Percentiles rank a stretch among this genome's conserved stretches.
These are phyloP conservation scores for Euthynnus affinis DNA, from an alignment of 2,797 vertebrate genomes.

Conservation along the genomic window DNA sequence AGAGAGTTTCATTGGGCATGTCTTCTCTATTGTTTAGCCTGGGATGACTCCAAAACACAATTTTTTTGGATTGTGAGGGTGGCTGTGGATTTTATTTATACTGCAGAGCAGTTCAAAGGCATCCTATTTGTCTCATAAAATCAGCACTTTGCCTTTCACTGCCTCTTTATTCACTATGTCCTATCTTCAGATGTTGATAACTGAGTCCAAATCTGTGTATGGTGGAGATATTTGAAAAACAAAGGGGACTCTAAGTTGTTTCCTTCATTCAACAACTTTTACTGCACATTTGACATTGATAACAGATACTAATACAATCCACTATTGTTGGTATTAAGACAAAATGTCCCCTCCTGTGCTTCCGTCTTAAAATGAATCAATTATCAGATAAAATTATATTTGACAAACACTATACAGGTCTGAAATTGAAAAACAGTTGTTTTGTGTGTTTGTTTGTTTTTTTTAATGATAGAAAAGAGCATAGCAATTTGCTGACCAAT, in stretches of 20 bases:
- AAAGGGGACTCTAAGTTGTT: neutral
- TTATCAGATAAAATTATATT: neutral
- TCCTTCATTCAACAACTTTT: neutral
- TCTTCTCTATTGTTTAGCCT: constrained; percentile 51
- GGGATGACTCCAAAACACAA: constrained; percentile 51
- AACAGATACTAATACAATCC: neutral
- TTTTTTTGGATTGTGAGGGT: constrained; percentile 11
- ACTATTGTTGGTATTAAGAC: neutral
- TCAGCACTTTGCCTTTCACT: neutral
- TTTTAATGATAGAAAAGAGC: constrained; percentile 19
- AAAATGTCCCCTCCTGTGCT: neutral
- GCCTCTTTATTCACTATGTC: neutral
- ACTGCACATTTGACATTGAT: neutral
- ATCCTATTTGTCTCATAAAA: constrained; percentile 15
- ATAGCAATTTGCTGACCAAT: constrained; percentile 66
- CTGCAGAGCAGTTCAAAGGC: constrained; percentile 41
- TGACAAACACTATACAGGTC: neutral
- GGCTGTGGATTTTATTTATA: constrained; percentile 19
- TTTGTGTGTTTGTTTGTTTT: constrained; percentile 21
- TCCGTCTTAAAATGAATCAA: neutral
- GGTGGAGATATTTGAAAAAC: constrained; percentile 19
- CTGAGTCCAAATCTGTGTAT: neutral
- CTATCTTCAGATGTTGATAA: constrained; percentile 10
- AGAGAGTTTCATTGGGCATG: constrained; percentile 33
- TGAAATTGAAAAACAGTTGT: neutral